A percentile compares a stretch with the other conserved stretches of the same genome.
Conservation (phyloP, 2,113 vertebrate genomes). For the human region DNA sequence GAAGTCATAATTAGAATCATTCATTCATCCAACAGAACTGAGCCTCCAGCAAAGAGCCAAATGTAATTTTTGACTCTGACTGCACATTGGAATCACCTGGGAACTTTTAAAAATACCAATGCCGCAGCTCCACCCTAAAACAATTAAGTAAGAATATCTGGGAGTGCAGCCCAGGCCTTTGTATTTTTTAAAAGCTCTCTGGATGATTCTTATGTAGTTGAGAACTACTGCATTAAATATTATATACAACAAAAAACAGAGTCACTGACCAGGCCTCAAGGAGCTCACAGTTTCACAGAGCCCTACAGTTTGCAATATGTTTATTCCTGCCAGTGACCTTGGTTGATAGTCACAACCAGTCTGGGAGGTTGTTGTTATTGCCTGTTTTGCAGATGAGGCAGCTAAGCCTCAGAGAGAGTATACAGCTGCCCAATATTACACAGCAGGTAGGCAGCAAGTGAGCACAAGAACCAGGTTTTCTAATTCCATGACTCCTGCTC, state of each 20-base stretch:
- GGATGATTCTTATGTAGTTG: slow-evolving; percentile 8
- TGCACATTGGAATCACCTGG: slow-evolving; percentile 3
- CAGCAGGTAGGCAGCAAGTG: background rate
- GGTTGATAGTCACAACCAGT: background rate
- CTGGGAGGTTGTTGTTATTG: background rate
- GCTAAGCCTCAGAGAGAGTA: background rate
- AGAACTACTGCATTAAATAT: background rate
- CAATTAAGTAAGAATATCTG: slow-evolving; percentile 23
- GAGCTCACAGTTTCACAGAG: background rate
- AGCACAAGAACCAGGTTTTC: background rate
- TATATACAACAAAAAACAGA: background rate
- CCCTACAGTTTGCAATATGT: background rate
- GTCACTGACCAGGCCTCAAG: background rate
- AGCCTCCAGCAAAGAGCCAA: slow-evolving; percentile 22
- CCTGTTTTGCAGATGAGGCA: background rate
- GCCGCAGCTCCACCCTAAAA: background rate
- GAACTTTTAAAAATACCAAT: slow-evolving; percentile 31
- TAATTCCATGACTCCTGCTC: background rate
- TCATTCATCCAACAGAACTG: background rate
- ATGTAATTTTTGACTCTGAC: background rate
- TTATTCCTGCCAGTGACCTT: background rate
- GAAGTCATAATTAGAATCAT: slow-evolving; percentile 37
- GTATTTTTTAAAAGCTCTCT: slow-evolving; percentile 52
- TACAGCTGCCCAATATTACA: background rate
- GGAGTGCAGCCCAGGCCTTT: slow-evolving; percentile 38